Base-by-base conservation (phyloP, 2,797 vertebrate genomes). In the Betta splendens region DNA sequence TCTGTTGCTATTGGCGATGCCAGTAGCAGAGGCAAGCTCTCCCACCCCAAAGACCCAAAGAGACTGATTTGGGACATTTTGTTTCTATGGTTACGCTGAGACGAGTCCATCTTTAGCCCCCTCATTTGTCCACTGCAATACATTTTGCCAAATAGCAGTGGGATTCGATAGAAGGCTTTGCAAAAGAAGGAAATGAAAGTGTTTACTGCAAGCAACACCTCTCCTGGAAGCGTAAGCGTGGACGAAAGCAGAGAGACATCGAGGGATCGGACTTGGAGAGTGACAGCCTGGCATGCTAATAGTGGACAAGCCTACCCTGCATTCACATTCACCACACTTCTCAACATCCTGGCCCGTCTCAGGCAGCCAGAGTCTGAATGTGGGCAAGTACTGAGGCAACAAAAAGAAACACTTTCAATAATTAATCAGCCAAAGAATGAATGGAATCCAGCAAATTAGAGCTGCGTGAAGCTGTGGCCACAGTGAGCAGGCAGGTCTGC, bases 81-180 rank as follows among this genome's bases (percentile, higher is more conserved):
- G 87, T 90, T 84, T 77, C 87, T 32, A 88, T 85, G 62, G 75
- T 32, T 76, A 87, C 70, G 3, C 35, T 2, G 10, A 58, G 50
- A 74, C 33, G 66, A 64, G 67, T 67, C 64, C 64, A 65, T 77
- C 52, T 42, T 63, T 73, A 65, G 71, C 51, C 64, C 38, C 43
- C 17, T 25, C 50, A 64, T 29, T 31, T 46, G 50, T 65, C 69
- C 46, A 5, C 2, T 39, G 63, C 55, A 49, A 69, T 65, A 71
- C 56, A 77, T 75, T 67, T 40, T 42, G 40, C 58, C 47, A 54
- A 59, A 75, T 8, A 61, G 45, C n/a, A 3, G 12, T 16, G 50
- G 54, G 54, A 60, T 73, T 73, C 58, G 31, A 43, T 23, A 13
- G 52, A 17, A 5, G 20, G 29, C 21, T 53, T 64, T 37, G 43